Conservation (phyloP, 2,797 vertebrate genomes). For the Microhierax caerulescens region DNA sequence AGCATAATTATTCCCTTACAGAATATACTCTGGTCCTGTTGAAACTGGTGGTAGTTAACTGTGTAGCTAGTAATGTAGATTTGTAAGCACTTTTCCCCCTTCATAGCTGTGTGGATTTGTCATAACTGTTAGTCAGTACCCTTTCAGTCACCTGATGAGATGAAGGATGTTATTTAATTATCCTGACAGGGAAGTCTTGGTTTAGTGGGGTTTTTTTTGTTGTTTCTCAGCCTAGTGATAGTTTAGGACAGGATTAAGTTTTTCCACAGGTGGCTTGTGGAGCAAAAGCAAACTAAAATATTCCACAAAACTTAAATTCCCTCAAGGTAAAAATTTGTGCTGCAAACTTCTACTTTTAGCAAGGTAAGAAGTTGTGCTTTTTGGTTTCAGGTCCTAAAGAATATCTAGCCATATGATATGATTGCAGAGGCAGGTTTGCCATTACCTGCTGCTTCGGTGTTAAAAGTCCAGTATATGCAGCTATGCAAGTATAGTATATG, state of each 20-base stretch:
- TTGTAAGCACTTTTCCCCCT: not conserved
- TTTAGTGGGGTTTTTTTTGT: not conserved
- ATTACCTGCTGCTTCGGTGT: not conserved
- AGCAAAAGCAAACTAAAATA: not conserved
- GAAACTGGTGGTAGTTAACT: not conserved
- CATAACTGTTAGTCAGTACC: not conserved
- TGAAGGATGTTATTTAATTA: not conserved
- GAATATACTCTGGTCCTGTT: not conserved
- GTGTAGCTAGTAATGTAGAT: not conserved
- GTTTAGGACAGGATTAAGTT: not conserved
- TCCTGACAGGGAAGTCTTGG: not conserved
- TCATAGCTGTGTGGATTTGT: not conserved
- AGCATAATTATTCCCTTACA: not conserved
- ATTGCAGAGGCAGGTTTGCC: not conserved
- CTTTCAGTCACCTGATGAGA: not conserved
- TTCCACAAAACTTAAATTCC: not conserved
- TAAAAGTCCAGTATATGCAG: not conserved
- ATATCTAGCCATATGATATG: not conserved
- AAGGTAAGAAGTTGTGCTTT: not conserved
- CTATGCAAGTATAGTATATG: rapidly evolving
- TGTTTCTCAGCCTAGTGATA: not conserved
- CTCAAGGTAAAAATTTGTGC: not conserved
- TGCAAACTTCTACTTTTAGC: not conserved
- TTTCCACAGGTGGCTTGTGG: not conserved
- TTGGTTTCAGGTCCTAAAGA: not conserved